These are phyloP conservation scores for Chascanopsetta lugubris DNA, from an alignment of 2,113 vertebrate genomes.

Conservation along the genomic window DNA sequence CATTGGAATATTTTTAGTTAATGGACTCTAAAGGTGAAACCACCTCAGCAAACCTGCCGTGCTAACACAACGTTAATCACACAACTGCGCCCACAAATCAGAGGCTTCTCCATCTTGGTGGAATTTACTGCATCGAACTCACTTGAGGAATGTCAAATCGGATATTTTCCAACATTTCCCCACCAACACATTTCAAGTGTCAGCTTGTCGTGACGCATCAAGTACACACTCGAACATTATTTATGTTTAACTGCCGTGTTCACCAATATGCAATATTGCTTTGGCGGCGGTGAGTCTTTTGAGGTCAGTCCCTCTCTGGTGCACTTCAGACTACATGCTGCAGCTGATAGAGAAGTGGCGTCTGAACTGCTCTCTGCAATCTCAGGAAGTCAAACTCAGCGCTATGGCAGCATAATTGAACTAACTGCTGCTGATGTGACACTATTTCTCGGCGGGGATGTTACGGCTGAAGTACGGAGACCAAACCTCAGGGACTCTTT, in stretches of 20 bases:
- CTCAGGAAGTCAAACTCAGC: slow-evolving; percentile 30
- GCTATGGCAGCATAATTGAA: background rate
- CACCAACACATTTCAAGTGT: slow-evolving; percentile 17
- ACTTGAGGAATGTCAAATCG: background rate
- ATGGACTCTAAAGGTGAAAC: background rate
- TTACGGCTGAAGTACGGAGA: slow-evolving; percentile 12
- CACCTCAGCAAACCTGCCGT: background rate
- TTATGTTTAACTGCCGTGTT: slow-evolving; percentile 27
- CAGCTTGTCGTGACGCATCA: slow-evolving; percentile 17
- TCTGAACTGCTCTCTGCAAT: slow-evolving; percentile 12
- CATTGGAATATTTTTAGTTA: background rate
- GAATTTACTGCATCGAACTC: slow-evolving; percentile 2
- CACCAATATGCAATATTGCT: slow-evolving; percentile 10
- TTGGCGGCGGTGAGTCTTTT: slow-evolving; percentile 3
- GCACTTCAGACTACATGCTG: slow-evolving; percentile 21
- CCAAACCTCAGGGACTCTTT: slow-evolving; percentile 4
- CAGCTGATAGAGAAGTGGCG: background rate
- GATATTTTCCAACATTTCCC: slow-evolving; percentile 5
- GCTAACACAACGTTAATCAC: background rate
- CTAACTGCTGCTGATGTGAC: slow-evolving; percentile 29
- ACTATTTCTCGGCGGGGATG: slow-evolving; percentile 1
- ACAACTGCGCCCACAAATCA: slow-evolving; percentile 2
- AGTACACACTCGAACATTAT: slow-evolving; percentile 25
- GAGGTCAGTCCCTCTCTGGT: background rate
- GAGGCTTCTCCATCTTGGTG: slow-evolving; percentile 5